These are phyloP conservation scores for Trissonchulus sp. DNA, from an alignment of 2,888 invertebrate species.

Conservation along the genomic window DNA sequence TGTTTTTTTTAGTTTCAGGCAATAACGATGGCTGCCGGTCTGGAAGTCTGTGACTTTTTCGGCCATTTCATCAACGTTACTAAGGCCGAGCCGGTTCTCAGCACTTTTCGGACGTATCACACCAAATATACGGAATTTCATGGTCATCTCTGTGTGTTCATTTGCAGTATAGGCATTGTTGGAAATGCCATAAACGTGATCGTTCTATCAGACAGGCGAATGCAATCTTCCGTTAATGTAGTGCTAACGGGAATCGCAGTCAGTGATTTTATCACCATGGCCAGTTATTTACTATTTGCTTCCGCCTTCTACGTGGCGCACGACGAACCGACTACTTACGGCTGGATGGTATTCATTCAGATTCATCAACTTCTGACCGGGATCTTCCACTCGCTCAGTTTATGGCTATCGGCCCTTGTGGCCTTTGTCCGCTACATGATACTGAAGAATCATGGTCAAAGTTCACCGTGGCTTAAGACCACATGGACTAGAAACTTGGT, in stretches of 20 bases:
- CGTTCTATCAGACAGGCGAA: constrained; percentile 21
- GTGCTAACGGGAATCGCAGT: constrained; percentile 26
- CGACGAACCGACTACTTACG: neutral
- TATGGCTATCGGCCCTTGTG: constrained; percentile 22
- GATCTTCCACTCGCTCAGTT: constrained; percentile 3
- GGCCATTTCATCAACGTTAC: neutral
- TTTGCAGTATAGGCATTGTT: constrained; percentile 25
- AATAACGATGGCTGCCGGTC: neutral
- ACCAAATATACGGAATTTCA: neutral
- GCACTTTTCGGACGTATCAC: neutral
- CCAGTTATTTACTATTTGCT: constrained; percentile 20
- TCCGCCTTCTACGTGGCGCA: constrained; percentile 5
- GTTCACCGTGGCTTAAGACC: neutral
- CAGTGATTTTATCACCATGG: constrained; percentile 23
- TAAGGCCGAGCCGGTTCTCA: neutral
- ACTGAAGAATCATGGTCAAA: neutral
- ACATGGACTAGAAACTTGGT: neutral
- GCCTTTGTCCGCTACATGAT: constrained; percentile 15
- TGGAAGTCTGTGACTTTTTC: neutral
- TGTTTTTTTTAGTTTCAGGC: too few species aligned
- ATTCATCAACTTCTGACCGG: constrained; percentile 16
- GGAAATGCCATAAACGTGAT: constrained; percentile 26
- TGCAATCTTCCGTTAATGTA: constrained; percentile 26
- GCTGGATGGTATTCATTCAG: constrained; percentile 27
- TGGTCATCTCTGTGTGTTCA: constrained; percentile 12